Evolutionary conservation across 1,140 invertebrate species (phyloP).

Genomic region (Lordiphosa mommai): DNA sequence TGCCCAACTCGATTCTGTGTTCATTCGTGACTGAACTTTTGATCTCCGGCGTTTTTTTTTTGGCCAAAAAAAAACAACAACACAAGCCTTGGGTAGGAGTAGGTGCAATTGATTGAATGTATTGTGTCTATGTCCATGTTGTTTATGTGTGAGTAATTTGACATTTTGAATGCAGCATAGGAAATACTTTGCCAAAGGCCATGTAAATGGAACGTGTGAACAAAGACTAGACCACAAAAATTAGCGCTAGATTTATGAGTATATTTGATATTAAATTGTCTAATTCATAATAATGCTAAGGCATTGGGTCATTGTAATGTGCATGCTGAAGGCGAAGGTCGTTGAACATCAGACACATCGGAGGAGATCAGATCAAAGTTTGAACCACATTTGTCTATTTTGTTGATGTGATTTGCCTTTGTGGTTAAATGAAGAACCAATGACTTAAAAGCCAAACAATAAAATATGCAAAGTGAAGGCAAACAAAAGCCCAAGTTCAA

Average conservation of each 20-base stretch:
- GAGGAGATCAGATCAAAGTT: constrained; percentile 31
- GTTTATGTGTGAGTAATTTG: constrained; percentile 48
- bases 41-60: constrained; percentile 50
- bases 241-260: constrained; percentile 38
- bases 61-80: constrained; percentile 26
- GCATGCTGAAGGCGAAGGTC: constrained; percentile 67
- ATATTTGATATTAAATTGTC: constrained; percentile 41
- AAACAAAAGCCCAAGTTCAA: constrained; percentile 44
- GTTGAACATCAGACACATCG: constrained; percentile 20
- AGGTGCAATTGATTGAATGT: constrained; percentile 68
- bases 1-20: constrained; percentile 51
- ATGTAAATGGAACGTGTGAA: constrained; percentile 74
- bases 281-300: constrained; percentile 23
- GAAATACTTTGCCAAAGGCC: constrained; percentile 59
- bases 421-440: constrained; percentile 32
- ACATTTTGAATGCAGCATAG: constrained; percentile 66
- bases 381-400: constrained; percentile 48
- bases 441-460: constrained; percentile 23
- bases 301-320: constrained; percentile 63
- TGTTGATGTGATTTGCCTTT: constrained; percentile 17
- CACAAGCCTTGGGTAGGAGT: constrained; percentile 33
- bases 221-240: constrained; percentile 41
- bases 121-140: constrained; percentile 10
- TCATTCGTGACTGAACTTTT: constrained; percentile 69
- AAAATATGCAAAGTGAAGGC: constrained; percentile 43